These are phyloP conservation scores for Seriola quinqueradiata DNA, from an alignment of 2,113 vertebrate species.

Conservation along the genomic window DNA sequence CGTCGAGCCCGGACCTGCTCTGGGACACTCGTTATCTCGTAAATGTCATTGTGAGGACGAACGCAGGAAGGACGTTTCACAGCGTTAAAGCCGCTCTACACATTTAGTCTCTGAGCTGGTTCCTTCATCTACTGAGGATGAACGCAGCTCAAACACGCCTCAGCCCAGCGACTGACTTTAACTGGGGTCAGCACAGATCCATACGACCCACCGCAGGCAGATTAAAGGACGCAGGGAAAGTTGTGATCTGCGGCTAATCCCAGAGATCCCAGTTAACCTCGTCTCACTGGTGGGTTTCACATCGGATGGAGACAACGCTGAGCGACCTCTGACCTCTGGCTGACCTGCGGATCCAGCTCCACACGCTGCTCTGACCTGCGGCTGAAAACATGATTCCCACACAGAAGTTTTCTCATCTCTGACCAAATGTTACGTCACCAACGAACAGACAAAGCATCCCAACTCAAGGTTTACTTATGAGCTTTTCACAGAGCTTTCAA, in stretches of 20 bases:
- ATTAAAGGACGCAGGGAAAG: slow-evolving; percentile 33
- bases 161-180: background rate
- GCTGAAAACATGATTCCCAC: background rate
- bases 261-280: slow-evolving; percentile 36
- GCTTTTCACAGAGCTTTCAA: too few species aligned
- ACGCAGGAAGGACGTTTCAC: background rate
- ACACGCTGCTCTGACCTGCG: background rate
- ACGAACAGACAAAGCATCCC: too few species aligned
- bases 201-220: background rate
- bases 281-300: slow-evolving; percentile 9
- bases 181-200: background rate
- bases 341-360: background rate
- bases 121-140: too few species aligned
- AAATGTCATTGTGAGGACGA: background rate
- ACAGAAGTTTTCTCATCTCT: too few species aligned
- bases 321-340: slow-evolving; percentile 13
- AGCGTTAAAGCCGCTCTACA: too few species aligned
- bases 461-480: too few species aligned
- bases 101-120: background rate
- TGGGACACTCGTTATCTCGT: background rate
- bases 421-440: too few species aligned
- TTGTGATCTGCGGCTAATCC: slow-evolving; percentile 26
- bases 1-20: background rate
- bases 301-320: background rate
- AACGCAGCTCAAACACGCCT: too few species aligned